Percentiles rank a stretch among this genome's conserved stretches.
Conservation (phyloP, 2,797 vertebrate genomes). For the Artibeus jamaicensis region DNA sequence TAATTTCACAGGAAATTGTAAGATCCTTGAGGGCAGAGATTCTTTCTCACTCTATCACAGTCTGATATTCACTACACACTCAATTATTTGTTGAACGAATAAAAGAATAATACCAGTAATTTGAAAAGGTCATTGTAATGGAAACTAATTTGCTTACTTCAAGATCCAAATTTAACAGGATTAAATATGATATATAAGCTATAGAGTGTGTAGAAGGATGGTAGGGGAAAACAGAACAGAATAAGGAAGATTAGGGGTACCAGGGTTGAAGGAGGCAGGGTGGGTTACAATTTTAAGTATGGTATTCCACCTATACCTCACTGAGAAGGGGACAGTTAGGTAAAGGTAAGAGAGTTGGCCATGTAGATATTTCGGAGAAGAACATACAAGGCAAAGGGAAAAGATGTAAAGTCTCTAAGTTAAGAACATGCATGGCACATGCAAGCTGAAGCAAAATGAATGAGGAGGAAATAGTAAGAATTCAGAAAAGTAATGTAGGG, state of each 20-base stretch:
- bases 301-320: neutral
- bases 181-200: conserved; percentile 16
- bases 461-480: neutral
- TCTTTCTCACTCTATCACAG: neutral
- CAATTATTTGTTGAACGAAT: conserved; percentile 13
- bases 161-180: conserved; percentile 16
- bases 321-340: neutral
- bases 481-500: neutral
- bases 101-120: neutral
- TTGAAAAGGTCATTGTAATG: neutral
- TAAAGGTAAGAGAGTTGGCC: neutral
- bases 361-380: neutral
- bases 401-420: neutral
- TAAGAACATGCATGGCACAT: neutral
- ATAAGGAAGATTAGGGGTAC: neutral
- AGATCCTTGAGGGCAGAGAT: neutral
- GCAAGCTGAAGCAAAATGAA: neutral
- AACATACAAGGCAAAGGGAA: neutral
- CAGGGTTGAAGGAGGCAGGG: neutral
- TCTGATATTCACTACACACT: neutral
- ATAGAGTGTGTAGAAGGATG: neutral
- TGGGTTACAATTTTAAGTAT: neutral
- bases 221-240: neutral
- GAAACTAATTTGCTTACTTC: neutral
- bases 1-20: conserved; percentile 13